Base-by-base conservation (phyloP, 2,888 invertebrate genomes). In the Mantis religiosa region DNA sequence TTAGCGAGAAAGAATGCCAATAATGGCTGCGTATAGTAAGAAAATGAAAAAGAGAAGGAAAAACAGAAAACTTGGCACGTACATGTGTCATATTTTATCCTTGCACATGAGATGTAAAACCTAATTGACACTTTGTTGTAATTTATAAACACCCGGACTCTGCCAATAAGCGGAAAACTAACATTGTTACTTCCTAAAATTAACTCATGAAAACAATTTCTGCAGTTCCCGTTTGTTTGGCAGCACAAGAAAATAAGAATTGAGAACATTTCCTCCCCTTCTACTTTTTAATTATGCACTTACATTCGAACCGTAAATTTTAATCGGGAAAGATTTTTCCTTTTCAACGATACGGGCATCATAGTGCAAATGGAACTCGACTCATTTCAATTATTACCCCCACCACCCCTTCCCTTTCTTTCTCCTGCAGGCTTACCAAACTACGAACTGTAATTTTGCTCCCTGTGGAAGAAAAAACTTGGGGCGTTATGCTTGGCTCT, bases 131-230 rank as follows among this genome's bases (percentile, higher is more conserved):
- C 34, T 25, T 71, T 71, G 27, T 8, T 34, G n/a, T 87, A 34
- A 86, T 86, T 86, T 86, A 86, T 30, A 86, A 28, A 86, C 86
- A 81, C 82, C 20, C 82, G 8, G 54, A 30, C 82, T 14, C 25
- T 82, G 87, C 82, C 87, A 82, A 87, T 30, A 82, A 81, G 20
- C 28, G 28, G 47, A 86, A 87, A 88, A 88, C 88, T 83, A 87
- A 87, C 30, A 82, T 28, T 87, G 47, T 86, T 86, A 86, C 85
- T 89, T 87, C 89, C 89, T 89, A 89, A 90, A 90, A 90, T 90
- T 90, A 90, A 90, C 89, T 90, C 89, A 90, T 88, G 82, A 82
- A 89, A 89, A 87, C 86, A 47, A 54, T 89, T 25, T 25, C 54
- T 71, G 54, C 54, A 71, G 54, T 71, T 4, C 54, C 54, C 54